phyloP scores from a whole-genome alignment of 2,888 invertebrate genomes.

The Imbricaverruca yamaguchii region DNA sequence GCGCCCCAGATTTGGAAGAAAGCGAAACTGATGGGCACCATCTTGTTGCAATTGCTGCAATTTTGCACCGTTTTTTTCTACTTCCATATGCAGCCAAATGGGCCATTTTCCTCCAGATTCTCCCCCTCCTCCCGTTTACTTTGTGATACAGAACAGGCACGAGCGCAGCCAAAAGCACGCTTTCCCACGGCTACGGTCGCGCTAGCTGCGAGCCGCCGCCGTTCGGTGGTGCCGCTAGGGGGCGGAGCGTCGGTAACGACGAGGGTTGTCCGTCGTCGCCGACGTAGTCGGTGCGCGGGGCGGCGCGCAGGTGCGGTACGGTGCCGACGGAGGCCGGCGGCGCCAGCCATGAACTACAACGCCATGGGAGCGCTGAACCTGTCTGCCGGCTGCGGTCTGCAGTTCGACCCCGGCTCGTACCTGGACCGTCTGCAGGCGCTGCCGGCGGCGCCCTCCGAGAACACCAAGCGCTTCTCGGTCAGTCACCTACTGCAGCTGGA shows the following conservation, averaged over 20 bases:
- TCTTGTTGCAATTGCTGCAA: too few species aligned
- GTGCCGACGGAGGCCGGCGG: background rate
- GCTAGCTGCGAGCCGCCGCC: background rate
- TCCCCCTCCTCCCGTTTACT: too few species aligned
- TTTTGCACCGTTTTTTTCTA: too few species aligned
- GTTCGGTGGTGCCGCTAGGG: background rate
- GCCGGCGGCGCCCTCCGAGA: background rate
- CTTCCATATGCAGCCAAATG: too few species aligned
- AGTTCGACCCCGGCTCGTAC: background rate
- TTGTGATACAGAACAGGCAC: too few species aligned
- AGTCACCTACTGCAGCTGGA: conserved; percentile 18
- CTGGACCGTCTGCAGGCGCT: background rate
- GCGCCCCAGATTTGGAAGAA: too few species aligned
- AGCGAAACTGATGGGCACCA: too few species aligned
- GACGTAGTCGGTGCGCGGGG: background rate
- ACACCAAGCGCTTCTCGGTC: conserved; percentile 8
- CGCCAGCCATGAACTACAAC: background rate
- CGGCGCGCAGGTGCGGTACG: background rate
- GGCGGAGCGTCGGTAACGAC: background rate
- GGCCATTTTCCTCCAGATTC: too few species aligned
- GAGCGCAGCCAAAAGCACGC: too few species aligned
- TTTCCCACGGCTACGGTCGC: too few species aligned
- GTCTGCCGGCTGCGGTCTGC: background rate
- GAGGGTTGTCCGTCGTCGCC: conserved; percentile 7
- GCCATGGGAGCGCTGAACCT: conserved; percentile 11